Evolutionary conservation across 53 echinoderm and acorn worm species (phyloP).

Genomic region (Pentamera pediparva): DNA sequence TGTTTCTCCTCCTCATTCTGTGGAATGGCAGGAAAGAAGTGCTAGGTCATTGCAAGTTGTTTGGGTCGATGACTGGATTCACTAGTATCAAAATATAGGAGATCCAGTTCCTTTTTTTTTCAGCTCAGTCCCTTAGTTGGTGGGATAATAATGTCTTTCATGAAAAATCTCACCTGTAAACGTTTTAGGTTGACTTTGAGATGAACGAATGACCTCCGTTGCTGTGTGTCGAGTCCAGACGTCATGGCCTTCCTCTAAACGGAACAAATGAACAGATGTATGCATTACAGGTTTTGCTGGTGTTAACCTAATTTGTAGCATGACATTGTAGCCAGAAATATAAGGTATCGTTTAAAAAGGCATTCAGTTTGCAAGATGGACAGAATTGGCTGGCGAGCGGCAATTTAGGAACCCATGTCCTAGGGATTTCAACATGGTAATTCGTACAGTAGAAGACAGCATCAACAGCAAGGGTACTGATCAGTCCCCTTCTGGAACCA

Average conservation of each 20-base stretch:
- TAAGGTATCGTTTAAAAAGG: no score
- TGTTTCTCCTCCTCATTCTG: conserved; percentile 86
- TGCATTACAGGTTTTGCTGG: no score
- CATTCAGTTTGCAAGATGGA: no score
- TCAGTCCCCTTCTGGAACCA: no score
- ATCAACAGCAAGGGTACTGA: no score
- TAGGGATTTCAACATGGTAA: no score
- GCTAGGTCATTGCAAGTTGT: neutral
- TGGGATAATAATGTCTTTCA: no score
- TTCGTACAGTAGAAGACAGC: no score
- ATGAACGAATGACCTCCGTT: conserved; percentile 69
- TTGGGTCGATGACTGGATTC: neutral
- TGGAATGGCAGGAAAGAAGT: neutral
- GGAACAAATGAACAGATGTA: neutral
- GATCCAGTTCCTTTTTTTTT: neutral
- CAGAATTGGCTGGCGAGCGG: no score
- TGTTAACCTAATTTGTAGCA: no score
- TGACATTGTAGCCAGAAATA: no score
- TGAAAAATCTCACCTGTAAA: conserved; percentile 59
- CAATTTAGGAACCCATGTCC: no score
- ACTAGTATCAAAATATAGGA: neutral
- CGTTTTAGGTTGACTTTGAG: conserved; percentile 87
- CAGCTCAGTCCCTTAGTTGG: neutral
- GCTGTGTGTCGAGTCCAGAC: conserved; percentile 58
- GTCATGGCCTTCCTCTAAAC: conserved; percentile 71